Evolutionary conservation across 2,113 vertebrate species (phyloP).

Genomic region (Chelonoidis abingdonii): DNA sequence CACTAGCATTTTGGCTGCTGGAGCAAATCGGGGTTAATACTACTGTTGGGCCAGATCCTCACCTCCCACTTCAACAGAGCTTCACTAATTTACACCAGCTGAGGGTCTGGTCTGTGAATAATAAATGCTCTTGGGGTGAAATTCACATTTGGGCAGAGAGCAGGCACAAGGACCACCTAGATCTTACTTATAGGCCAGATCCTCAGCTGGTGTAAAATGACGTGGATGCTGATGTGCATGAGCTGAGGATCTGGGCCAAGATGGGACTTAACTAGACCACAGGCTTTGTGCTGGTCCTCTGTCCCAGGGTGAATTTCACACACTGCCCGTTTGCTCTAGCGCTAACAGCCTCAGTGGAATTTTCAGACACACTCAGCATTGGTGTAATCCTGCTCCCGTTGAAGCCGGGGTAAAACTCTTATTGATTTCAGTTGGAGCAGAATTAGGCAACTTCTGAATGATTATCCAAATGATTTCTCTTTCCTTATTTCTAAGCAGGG

Average conservation of each 20-base stretch:
- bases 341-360: not conserved
- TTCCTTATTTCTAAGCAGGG: not conserved
- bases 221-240: not conserved
- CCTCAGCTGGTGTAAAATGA: not conserved
- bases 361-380: not conserved
- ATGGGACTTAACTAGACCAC: not conserved
- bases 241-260: not conserved
- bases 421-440: accelerated
- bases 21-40: not conserved
- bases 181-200: not conserved
- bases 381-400: accelerated
- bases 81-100: not conserved
- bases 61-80: not conserved
- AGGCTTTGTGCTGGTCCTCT: not conserved
- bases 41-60: not conserved
- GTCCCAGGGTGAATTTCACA: not conserved
- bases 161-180: not conserved
- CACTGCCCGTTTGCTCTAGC: not conserved
- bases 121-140: not conserved
- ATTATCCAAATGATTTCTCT: not conserved
- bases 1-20: not conserved
- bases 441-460: not conserved
- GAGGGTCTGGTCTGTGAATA: not conserved
- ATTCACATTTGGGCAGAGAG: not conserved
- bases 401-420: not conserved